Evolutionary conservation across 2,113 vertebrate genomes (phyloP).

Genomic region (Uria aalge): DNA sequence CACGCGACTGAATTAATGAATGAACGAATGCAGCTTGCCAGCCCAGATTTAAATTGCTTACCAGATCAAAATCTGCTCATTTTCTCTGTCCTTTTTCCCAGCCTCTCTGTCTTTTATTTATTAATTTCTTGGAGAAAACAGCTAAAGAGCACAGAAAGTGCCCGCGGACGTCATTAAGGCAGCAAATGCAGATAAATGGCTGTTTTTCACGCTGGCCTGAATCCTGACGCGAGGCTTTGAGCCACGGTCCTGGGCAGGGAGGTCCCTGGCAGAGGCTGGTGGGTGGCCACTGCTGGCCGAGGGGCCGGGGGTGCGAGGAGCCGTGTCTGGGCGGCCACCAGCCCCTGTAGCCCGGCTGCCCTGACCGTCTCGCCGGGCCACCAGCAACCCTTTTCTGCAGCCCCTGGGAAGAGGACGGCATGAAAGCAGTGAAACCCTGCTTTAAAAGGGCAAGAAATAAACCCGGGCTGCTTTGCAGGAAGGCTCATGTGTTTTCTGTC

Average conservation of each 20-base stretch:
- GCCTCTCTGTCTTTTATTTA: conserved; percentile 4
- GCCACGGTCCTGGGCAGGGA: background rate
- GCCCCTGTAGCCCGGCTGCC: background rate
- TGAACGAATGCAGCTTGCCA: conserved; percentile 72
- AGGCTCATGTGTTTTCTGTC: background rate
- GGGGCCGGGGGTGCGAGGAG: background rate
- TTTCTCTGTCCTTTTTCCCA: conserved; percentile 60
- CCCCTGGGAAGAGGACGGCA: background rate
- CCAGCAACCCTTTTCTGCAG: background rate
- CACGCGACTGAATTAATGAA: conserved; percentile 75
- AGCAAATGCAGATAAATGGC: conserved; percentile 58
- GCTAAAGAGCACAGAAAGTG: conserved; percentile 54
- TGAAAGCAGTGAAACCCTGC: background rate
- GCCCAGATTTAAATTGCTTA: conserved; percentile 77
- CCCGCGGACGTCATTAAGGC: conserved; percentile 48
- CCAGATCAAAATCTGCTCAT: conserved; percentile 75
- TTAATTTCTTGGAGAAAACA: conserved; percentile 53
- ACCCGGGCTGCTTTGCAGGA: conserved; percentile 9
- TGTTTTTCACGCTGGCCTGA: conserved; percentile 18
- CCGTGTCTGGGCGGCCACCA: background rate
- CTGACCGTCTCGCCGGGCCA: fast-evolving
- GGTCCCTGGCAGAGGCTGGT: background rate
- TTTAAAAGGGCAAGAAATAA: conserved; percentile 44
- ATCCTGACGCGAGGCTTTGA: background rate
- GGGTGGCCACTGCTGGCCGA: background rate